Conservation (phyloP, 2,797 vertebrate genomes). For the Cuniculus paca region DNA sequence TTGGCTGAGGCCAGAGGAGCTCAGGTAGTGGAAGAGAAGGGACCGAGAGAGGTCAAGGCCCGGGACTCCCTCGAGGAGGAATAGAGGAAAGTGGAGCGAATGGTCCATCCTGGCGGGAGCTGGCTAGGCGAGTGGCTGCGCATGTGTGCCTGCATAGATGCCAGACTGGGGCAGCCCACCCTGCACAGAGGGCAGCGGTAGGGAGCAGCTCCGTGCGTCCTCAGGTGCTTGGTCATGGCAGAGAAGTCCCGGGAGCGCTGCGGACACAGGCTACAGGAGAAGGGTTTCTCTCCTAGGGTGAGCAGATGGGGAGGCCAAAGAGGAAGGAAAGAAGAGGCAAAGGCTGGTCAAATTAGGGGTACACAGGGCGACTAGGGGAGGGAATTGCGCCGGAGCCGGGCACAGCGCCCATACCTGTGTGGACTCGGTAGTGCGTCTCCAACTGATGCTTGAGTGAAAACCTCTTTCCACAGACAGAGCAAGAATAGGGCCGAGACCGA, state of each 20-base stretch:
- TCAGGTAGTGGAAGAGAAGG: slow-evolving; percentile 64
- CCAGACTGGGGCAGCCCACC: slow-evolving; percentile 92
- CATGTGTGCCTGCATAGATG: slow-evolving; percentile 93
- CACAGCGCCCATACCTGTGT: slow-evolving; percentile 90
- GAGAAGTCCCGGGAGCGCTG: slow-evolving; percentile 95
- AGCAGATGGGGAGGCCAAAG: background rate
- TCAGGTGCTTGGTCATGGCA: slow-evolving; percentile 95
- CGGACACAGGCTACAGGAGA: slow-evolving; percentile 93
- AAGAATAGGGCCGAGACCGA: slow-evolving; percentile 83
- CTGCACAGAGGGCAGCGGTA: slow-evolving; percentile 93
- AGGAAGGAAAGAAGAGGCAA: background rate
- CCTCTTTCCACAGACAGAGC: slow-evolving; percentile 91
- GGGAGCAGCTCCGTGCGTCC: slow-evolving; percentile 93
- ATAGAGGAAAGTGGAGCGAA: slow-evolving; percentile 92
- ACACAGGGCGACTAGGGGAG: background rate
- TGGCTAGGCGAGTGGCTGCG: slow-evolving; percentile 91
- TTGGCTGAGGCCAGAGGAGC: slow-evolving; percentile 42
- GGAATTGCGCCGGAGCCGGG: background rate
- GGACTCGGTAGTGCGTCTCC: slow-evolving; percentile 92
- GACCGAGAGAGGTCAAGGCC: slow-evolving; percentile 35
- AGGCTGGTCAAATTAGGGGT: background rate
- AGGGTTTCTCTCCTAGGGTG: slow-evolving; percentile 91
- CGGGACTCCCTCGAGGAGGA: slow-evolving; percentile 68
- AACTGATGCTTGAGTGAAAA: slow-evolving; percentile 94
- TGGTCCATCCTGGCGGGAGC: slow-evolving; percentile 93